A percentile compares a stretch with the other conserved stretches of the same genome.
phyloP scores from a whole-genome alignment of 2,113 vertebrate species.

The Albula goreensis region DNA sequence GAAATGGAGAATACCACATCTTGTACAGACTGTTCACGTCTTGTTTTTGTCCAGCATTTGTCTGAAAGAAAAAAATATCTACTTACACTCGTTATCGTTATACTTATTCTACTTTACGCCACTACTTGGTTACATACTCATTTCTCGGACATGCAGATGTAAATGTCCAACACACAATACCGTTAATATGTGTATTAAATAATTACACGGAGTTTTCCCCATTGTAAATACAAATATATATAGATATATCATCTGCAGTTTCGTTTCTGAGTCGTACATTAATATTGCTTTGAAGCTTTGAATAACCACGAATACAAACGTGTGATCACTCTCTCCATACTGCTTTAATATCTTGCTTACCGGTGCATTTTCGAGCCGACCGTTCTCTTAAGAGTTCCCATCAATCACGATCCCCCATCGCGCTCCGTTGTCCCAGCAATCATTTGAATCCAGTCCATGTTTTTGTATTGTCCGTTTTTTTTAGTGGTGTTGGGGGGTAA shows the following conservation, averaged over 20 bases:
- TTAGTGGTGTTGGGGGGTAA: constrained; percentile 47
- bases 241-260: constrained; percentile 29
- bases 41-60: neutral
- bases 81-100: neutral
- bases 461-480: constrained; percentile 64
- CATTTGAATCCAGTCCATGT: constrained; percentile 69
- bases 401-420: constrained; percentile 68
- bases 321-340: constrained; percentile 59
- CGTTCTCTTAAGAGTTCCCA: constrained; percentile 69
- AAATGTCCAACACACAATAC: neutral
- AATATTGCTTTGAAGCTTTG: constrained; percentile 64
- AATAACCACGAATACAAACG: constrained; percentile 55
- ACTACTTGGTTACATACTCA: neutral
- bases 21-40: constrained; percentile 14
- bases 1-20: constrained; percentile 58
- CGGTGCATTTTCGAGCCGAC: constrained; percentile 68
- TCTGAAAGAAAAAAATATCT: neutral
- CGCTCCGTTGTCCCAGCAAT: constrained; percentile 48
- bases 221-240: constrained; percentile 11
- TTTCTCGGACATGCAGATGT: neutral
- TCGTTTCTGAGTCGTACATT: constrained; percentile 54
- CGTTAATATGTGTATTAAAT: neutral
- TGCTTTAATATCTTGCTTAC: constrained; percentile 60
- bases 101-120: neutral
- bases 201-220: neutral